phyloP scores from a whole-genome alignment of 1,140 invertebrate species.

The Temnothorax curvispinosus region DNA sequence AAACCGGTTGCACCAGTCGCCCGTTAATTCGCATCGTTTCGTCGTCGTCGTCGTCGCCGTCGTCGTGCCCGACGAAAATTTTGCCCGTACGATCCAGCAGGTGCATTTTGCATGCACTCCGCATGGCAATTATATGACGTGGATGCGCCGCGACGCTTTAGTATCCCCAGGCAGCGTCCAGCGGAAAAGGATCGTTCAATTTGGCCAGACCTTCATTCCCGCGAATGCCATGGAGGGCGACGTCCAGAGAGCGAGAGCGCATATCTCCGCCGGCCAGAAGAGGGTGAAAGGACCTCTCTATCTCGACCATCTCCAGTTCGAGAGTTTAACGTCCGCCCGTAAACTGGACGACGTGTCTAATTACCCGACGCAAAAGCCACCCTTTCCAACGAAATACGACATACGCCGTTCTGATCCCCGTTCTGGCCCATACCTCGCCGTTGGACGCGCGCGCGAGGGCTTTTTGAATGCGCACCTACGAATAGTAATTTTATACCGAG shows the following conservation, averaged over 20 bases:
- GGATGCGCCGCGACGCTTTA: slow-evolving; percentile 61
- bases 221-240: slow-evolving; percentile 44
- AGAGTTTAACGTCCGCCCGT: slow-evolving; percentile 76
- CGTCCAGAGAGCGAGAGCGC: slow-evolving; percentile 12
- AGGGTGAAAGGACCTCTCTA: slow-evolving; percentile 64
- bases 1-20: slow-evolving; percentile 43
- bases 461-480: slow-evolving; percentile 38
- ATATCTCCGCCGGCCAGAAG: slow-evolving; percentile 20
- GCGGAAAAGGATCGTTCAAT: slow-evolving; percentile 69
- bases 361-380: slow-evolving; percentile 73
- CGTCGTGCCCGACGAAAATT: slow-evolving; percentile 45
- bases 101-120: slow-evolving; percentile 66
- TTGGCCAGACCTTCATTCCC: slow-evolving; percentile 59
- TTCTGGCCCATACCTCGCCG: background rate
- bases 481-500: slow-evolving; percentile 40
- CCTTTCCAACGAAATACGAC: slow-evolving; percentile 20
- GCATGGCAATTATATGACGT: slow-evolving; percentile 59
- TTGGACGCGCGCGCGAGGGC: background rate
- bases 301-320: slow-evolving; percentile 66
- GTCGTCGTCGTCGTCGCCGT: background rate
- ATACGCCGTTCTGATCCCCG: slow-evolving; percentile 21
- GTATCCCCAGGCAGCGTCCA: slow-evolving; percentile 16
- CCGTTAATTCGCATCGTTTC: slow-evolving; percentile 61
- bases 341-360: slow-evolving; percentile 79
- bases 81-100: slow-evolving; percentile 18